Evolutionary conservation across 2,797 vertebrate species (phyloP).

Genomic region (Tadarida brasiliensis): DNA sequence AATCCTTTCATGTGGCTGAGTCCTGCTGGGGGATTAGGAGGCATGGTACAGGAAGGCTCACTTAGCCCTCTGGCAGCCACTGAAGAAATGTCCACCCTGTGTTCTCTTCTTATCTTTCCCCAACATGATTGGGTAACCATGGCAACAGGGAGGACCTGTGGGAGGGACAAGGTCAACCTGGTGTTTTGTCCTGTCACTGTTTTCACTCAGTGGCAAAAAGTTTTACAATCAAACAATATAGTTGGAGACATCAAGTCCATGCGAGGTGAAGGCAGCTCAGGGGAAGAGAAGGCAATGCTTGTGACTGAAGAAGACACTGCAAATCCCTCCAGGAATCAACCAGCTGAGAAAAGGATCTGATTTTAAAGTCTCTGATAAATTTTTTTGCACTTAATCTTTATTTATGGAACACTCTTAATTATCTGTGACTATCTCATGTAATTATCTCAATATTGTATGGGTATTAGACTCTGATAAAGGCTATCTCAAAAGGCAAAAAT

Average conservation of each 20-base stretch:
- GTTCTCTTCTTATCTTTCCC: conserved; percentile 80
- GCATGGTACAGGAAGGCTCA: not conserved
- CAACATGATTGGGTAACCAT: conserved; percentile 69
- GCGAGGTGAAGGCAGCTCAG: not conserved
- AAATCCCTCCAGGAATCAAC: not conserved
- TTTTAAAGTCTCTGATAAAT: conserved; percentile 69
- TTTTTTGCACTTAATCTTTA: conserved; percentile 63
- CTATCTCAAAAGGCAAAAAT: conserved; percentile 59
- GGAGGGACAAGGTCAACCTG: conserved; percentile 76
- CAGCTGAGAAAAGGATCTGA: conserved; percentile 48
- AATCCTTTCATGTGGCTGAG: conserved; percentile 73
- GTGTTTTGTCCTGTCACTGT: conserved; percentile 70
- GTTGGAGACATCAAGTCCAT: conserved; percentile 70
- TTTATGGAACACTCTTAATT: conserved; percentile 70
- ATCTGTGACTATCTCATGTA: conserved; percentile 62
- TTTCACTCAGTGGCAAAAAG: conserved; percentile 78
- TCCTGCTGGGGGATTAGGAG: conserved; percentile 2
- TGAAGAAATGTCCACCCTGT: conserved; percentile 54
- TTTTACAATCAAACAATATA: conserved; percentile 72
- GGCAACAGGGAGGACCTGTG: conserved; percentile 72
- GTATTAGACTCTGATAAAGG: conserved; percentile 60
- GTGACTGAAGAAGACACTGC: not conserved
- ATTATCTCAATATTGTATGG: conserved; percentile 74
- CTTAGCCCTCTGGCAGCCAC: conserved; percentile 54
- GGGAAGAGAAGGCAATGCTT: not conserved